phyloP scores from a whole-genome alignment of 2,888 invertebrate species.

The Junonia oenone region DNA sequence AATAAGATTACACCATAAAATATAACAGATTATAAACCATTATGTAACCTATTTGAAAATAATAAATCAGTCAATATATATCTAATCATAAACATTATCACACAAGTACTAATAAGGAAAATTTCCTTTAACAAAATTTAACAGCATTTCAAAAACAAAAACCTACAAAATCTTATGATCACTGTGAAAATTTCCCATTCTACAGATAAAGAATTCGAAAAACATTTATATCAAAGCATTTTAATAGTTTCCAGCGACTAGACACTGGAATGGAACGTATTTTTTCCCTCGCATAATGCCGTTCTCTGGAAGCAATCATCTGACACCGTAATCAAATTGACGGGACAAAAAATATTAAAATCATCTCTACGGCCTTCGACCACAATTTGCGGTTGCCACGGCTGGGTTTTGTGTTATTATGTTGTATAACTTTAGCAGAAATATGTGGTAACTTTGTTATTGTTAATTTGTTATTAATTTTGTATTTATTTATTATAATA shows the following conservation, averaged over 20 bases:
- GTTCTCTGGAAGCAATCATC: slow-evolving; percentile 42
- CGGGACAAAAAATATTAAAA: slow-evolving; percentile 53
- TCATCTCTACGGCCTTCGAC: slow-evolving; percentile 32
- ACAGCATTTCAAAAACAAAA: too few relatives aligned
- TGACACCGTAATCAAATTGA: slow-evolving; percentile 53
- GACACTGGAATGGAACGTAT: slow-evolving; percentile 26
- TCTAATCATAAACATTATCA: too few relatives aligned
- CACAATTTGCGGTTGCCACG: neutral
- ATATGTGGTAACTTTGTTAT: too few relatives aligned
- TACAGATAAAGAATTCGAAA: slow-evolving; percentile 14
- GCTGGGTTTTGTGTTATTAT: neutral
- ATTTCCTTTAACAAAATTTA: too few relatives aligned
- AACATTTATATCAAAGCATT: slow-evolving; percentile 23
- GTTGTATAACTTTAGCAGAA: too few relatives aligned
- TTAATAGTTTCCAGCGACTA: slow-evolving; percentile 25
- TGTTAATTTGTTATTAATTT: too few relatives aligned
- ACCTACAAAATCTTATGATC: neutral
- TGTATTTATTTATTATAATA: too few relatives aligned
- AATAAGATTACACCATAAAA: too few relatives aligned
- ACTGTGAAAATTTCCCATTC: neutral
- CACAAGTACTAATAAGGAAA: too few relatives aligned
- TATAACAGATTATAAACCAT: too few relatives aligned
- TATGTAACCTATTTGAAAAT: too few relatives aligned
- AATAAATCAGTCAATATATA: too few relatives aligned
- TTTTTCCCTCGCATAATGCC: slow-evolving; percentile 31